Conservation (phyloP, 2,113 vertebrate genomes). For the Lagopus muta region DNA sequence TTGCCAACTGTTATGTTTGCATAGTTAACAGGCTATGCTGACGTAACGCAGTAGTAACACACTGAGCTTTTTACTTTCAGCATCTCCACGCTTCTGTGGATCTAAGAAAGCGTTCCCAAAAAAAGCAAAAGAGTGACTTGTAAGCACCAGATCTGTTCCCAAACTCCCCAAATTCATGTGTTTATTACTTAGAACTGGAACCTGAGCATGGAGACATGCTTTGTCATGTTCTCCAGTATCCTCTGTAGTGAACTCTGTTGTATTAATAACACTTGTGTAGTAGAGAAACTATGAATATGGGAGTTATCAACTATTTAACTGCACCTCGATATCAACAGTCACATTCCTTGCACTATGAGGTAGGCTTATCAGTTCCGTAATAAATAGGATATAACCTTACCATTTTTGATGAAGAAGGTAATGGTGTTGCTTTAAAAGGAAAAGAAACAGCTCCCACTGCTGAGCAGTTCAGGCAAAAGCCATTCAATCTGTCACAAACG, state of each 20-base stretch:
- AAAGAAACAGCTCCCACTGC: not conserved
- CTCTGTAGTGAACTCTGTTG: not conserved
- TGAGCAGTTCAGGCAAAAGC: not conserved
- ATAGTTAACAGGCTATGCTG: not conserved
- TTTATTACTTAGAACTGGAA: not conserved
- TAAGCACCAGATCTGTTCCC: not conserved
- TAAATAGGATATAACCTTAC: not conserved
- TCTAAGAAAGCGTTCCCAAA: not conserved
- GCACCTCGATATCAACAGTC: not conserved
- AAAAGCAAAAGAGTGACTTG: not conserved
- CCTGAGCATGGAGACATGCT: not conserved
- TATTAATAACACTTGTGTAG: not conserved
- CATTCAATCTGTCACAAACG: rapidly evolving
- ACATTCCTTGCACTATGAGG: not conserved
- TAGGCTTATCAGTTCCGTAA: not conserved
- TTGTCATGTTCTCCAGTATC: not conserved
- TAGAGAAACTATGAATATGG: not conserved
- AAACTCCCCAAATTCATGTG: not conserved
- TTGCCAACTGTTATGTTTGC: not conserved
- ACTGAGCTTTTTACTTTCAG: not conserved
- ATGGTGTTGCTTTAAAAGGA: not conserved
- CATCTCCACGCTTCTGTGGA: not conserved
- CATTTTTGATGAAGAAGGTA: rapidly evolving
- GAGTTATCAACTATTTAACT: not conserved
- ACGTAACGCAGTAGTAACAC: not conserved